Conservation (phyloP, 2,113 vertebrate species). For the Holacanthus passer region DNA sequence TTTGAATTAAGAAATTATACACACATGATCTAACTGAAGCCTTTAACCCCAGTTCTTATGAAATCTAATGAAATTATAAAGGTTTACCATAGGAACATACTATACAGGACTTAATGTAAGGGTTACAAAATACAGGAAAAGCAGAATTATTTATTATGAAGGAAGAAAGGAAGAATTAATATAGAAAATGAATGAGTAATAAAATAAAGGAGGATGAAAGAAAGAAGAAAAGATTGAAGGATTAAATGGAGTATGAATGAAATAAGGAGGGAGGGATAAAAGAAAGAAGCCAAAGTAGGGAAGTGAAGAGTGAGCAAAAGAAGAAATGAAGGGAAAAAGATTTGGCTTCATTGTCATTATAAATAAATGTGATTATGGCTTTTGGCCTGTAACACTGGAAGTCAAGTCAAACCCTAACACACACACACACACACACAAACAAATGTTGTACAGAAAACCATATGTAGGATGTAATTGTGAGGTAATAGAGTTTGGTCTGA, state of each 20-base stretch:
- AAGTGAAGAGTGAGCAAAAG: not conserved
- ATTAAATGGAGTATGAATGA: not conserved
- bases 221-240: not conserved
- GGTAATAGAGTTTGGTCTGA: constrained; percentile 82
- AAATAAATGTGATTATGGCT: not conserved
- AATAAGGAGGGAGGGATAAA: not conserved
- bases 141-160: too few species aligned
- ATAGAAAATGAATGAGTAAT: too few species aligned
- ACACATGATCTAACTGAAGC: not conserved
- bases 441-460: constrained; percentile 82
- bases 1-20: not conserved
- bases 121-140: not conserved
- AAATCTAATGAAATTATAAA: not conserved
- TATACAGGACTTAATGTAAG: not conserved
- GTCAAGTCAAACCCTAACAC: not conserved
- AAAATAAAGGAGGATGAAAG: too few species aligned
- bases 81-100: not conserved
- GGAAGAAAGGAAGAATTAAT: not conserved
- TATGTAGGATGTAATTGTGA: constrained; percentile 81
- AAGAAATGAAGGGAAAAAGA: not conserved
- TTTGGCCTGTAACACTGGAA: not conserved
- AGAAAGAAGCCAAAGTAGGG: not conserved
- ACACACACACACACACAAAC: constrained; percentile 24
- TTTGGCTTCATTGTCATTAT: not conserved
- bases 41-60: not conserved